Evolutionary conservation across 2,113 vertebrate genomes (phyloP).

Genomic region (Mixornis gularis): DNA sequence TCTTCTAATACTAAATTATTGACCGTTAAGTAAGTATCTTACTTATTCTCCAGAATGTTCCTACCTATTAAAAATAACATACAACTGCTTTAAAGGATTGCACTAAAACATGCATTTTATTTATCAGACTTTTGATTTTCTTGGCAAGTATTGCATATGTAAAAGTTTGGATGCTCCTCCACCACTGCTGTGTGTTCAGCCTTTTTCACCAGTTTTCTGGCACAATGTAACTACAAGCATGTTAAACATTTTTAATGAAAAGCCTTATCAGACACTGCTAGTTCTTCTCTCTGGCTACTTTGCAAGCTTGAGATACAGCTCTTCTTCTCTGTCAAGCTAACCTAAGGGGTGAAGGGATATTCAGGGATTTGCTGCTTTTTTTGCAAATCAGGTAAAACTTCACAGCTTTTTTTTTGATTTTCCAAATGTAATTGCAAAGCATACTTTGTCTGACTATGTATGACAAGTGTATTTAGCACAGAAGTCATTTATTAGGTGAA

Average conservation of each 20-base stretch:
- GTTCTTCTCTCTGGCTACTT: not conserved
- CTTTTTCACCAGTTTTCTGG: not conserved
- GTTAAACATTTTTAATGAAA: not conserved
- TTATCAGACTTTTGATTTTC: not conserved
- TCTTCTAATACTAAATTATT: not conserved
- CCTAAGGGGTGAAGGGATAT: not conserved
- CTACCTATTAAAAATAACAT: not conserved
- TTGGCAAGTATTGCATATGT: not conserved
- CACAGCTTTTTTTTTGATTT: not conserved
- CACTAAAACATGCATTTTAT: not conserved
- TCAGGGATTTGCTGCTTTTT: not conserved
- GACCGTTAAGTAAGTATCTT: not conserved
- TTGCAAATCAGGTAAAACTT: not conserved
- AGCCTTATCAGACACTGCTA: not conserved
- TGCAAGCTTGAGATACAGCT: not conserved
- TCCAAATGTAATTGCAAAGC: not conserved
- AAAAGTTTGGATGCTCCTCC: not conserved
- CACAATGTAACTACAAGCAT: not conserved
- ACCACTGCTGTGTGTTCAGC: not conserved
- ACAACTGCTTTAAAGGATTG: not conserved
- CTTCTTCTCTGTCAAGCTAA: not conserved
- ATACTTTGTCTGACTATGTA: not conserved
- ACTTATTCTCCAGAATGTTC: not conserved
- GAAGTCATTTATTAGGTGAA: not conserved
- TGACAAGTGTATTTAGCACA: not conserved